These are phyloP conservation scores for Elgonia sp. DNA, from an alignment of 2,888 invertebrate genomes.

Conservation along the genomic window DNA sequence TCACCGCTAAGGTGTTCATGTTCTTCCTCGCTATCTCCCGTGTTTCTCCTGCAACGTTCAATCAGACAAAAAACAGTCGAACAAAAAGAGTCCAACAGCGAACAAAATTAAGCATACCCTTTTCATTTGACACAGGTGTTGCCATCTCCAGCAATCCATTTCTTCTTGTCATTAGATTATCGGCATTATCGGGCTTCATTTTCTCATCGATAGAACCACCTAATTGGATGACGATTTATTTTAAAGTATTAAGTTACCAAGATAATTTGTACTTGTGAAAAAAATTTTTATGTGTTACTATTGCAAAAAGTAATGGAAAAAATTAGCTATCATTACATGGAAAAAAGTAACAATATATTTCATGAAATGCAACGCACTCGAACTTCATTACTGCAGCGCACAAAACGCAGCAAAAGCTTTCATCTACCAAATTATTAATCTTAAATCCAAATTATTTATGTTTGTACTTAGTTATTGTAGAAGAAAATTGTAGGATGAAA, in stretches of 20 bases:
- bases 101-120: constrained; percentile 47
- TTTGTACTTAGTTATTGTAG: too few relatives aligned
- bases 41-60: constrained; percentile 70
- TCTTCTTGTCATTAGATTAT: constrained; percentile 46
- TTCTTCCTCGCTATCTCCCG: constrained; percentile 80
- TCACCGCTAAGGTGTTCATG: constrained; percentile 89
- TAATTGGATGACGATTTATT: not conserved
- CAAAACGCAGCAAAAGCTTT: not conserved
- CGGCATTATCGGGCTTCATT: constrained; percentile 46
- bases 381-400: constrained; percentile 5
- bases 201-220: constrained; percentile 33
- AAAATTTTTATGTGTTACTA: too few relatives aligned
- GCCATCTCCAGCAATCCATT: constrained; percentile 25
- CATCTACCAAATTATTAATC: too few relatives aligned
- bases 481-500: too few relatives aligned
- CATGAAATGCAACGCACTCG: not conserved
- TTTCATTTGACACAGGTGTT: constrained; percentile 67
- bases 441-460: too few relatives aligned
- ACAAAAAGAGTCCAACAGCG: not conserved
- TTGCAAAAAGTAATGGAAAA: too few relatives aligned
- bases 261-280: too few relatives aligned
- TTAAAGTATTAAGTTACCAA: too few relatives aligned
- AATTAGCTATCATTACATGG: too few relatives aligned
- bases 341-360: constrained; percentile 24
- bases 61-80: constrained; percentile 43